These are phyloP conservation scores for Drosophila dives DNA, from an alignment of 2,888 invertebrate species.

Conservation along the genomic window DNA sequence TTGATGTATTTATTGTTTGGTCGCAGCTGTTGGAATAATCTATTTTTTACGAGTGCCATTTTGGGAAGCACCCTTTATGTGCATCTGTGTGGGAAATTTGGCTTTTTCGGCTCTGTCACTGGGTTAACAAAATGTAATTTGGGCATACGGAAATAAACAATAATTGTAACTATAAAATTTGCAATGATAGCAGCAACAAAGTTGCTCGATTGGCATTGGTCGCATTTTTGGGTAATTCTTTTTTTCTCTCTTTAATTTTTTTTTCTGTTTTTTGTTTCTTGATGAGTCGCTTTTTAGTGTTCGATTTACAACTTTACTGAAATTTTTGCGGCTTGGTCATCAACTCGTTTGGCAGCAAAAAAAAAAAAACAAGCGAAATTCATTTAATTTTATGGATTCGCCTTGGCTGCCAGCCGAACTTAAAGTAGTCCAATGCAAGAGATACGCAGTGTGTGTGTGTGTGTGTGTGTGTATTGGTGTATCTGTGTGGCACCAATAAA, in stretches of 20 bases:
- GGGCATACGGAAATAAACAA: slow-evolving; percentile 71
- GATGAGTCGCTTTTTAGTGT: slow-evolving; percentile 34
- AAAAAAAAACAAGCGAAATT: slow-evolving; percentile 45
- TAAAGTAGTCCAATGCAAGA: slow-evolving; percentile 56
- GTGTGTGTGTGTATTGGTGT: slow-evolving; percentile 17
- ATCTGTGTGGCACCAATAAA: slow-evolving; percentile 43
- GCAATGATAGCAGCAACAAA: slow-evolving; percentile 49
- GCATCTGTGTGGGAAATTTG: slow-evolving; percentile 35
- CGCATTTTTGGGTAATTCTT: slow-evolving; percentile 40
- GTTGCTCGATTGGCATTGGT: slow-evolving; percentile 64
- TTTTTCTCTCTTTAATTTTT: slow-evolving; percentile 20
- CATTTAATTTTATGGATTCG: slow-evolving; percentile 48
- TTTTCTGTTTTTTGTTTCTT: slow-evolving; percentile 4
- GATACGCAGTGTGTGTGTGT: slow-evolving; percentile 1
- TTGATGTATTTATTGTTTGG: not conserved
- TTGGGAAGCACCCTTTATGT: slow-evolving; percentile 39
- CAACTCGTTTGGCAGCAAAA: slow-evolving; percentile 62
- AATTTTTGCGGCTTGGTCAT: slow-evolving; percentile 72
- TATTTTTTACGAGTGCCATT: slow-evolving; percentile 28
- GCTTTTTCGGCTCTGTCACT: slow-evolving; percentile 37
- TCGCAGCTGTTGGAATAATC: slow-evolving; percentile 36
- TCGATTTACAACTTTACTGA: slow-evolving; percentile 68
- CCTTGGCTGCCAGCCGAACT: slow-evolving; percentile 44
- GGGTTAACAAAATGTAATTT: slow-evolving; percentile 61
- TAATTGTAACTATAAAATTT: slow-evolving; percentile 72